These are phyloP conservation scores for Cyaniris semiargus DNA, from an alignment of 2,888 invertebrate species.

Conservation along the genomic window DNA sequence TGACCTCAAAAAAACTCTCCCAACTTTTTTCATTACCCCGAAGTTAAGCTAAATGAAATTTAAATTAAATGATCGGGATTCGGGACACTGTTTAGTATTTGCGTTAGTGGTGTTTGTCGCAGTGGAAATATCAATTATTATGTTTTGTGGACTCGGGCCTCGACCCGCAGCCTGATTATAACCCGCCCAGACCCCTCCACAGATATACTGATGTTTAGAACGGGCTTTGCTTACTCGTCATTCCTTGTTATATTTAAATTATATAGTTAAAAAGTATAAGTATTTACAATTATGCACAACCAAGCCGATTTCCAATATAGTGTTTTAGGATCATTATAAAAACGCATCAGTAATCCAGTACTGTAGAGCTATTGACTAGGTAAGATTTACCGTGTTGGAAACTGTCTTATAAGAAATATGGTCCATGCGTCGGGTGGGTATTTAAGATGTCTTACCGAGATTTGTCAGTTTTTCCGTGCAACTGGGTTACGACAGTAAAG, in stretches of 20 bases:
- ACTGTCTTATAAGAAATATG: no score
- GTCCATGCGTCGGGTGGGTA: no score
- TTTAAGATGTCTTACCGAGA: no score
- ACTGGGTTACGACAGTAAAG: no score
- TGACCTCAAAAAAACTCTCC: neutral
- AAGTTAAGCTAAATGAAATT: neutral
- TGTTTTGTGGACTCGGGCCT: conserved; percentile 58
- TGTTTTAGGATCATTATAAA: no score
- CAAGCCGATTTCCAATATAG: no score
- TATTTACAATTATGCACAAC: no score
- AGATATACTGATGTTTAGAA: conserved; percentile 33
- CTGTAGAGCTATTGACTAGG: no score
- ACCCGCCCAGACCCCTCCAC: conserved; percentile 47
- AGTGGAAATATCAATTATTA: conserved; percentile 52
- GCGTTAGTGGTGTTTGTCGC: conserved; percentile 5
- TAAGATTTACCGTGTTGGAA: no score
- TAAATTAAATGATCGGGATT: neutral
- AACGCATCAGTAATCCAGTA: no score
- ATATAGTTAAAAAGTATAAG: neutral
- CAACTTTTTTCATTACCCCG: neutral
- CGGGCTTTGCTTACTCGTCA: neutral
- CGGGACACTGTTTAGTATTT: neutral
- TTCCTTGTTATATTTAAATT: neutral
- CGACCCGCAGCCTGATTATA: conserved; percentile 56
- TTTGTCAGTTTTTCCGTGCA: no score